Percentiles rank a stretch among this genome's conserved stretches.
Conservation (phyloP, 2,797 vertebrate genomes). For the Periparus ater region DNA sequence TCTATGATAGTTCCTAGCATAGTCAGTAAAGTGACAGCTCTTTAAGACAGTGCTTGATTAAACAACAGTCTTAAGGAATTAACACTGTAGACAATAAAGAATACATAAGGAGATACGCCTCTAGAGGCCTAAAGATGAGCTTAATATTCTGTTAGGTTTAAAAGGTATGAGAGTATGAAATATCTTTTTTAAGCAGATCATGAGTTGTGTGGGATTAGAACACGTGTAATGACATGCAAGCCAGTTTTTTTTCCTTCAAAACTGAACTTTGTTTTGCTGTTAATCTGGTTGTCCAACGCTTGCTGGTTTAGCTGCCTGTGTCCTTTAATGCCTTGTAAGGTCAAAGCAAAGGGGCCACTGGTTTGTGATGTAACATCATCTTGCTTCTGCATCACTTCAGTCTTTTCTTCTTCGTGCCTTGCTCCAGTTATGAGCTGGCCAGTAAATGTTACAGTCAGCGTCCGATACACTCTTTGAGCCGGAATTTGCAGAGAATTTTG, state of each 20-base stretch:
- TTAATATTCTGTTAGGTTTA: background rate
- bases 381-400: background rate
- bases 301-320: background rate
- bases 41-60: background rate
- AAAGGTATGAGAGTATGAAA: background rate
- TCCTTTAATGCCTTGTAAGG: background rate
- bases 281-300: background rate
- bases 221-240: background rate
- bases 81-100: background rate
- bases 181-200: background rate
- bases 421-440: slow-evolving; percentile 36
- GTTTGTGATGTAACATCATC: background rate
- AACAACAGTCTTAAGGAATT: background rate
- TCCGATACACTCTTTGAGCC: slow-evolving; percentile 13
- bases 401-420: slow-evolving; percentile 28
- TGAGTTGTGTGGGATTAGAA: background rate
- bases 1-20: background rate
- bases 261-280: background rate
- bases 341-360: slow-evolving; percentile 1
- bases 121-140: background rate
- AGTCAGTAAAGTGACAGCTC: background rate
- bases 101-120: background rate
- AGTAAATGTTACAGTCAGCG: background rate
- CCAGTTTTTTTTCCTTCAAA: background rate
- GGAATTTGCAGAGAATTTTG: background rate